Percentiles rank a stretch among this genome's conserved stretches.
Conservation (phyloP, 2,113 vertebrate species). For the Probosciger aterrimus region DNA sequence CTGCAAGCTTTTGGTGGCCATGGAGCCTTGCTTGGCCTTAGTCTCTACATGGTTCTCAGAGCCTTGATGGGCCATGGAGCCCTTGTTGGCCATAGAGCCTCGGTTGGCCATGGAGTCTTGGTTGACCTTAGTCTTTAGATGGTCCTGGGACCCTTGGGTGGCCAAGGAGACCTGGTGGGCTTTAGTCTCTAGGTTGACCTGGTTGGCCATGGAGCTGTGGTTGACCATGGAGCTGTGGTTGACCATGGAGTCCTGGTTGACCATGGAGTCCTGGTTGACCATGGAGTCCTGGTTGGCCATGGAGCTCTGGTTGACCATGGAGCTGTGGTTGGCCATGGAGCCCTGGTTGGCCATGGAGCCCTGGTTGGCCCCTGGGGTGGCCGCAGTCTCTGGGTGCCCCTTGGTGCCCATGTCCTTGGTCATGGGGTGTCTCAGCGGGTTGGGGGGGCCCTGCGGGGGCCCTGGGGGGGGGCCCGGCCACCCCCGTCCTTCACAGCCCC, state of each 20-base stretch:
- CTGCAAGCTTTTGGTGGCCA: neutral
- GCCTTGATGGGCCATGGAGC: neutral
- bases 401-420: neutral
- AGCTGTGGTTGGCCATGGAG: fast-evolving
- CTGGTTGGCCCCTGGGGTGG: neutral
- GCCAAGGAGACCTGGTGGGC: neutral
- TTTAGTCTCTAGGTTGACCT: neutral
- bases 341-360: fast-evolving
- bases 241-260: fast-evolving
- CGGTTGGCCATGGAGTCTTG: fast-evolving
- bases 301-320: fast-evolving
- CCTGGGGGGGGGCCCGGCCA: neutral
- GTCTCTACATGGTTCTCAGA: neutral
- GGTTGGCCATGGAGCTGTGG: too few species aligned
- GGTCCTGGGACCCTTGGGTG: neutral
- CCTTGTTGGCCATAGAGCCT: fast-evolving
- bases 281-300: neutral
- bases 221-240: fast-evolving
- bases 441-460: neutral
- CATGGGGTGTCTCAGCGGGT: neutral
- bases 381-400: neutral
- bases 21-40: neutral
- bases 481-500: neutral
- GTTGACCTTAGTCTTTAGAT: fast-evolving
- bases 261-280: neutral